Conservation (phyloP, 2,797 vertebrate genomes). For the Odontamblyopus rebecca region DNA sequence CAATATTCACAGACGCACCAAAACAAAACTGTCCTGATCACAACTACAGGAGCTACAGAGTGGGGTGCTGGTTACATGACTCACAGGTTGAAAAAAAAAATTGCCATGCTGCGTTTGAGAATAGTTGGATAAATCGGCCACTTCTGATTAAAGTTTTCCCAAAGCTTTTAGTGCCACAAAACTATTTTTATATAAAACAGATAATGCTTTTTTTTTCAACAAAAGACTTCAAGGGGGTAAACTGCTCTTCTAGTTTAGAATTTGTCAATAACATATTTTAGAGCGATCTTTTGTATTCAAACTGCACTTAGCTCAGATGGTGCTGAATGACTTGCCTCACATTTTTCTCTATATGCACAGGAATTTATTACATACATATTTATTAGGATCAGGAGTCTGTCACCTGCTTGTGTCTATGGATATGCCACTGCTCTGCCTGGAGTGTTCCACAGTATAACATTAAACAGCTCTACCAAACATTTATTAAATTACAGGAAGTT, state of each 20-base stretch:
- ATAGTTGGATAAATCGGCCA: not conserved
- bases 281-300: not conserved
- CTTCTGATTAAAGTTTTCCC: conserved; percentile 15
- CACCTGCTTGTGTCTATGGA: no score
- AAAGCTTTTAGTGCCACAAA: conserved; percentile 16
- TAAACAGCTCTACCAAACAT: no score
- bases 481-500: no score
- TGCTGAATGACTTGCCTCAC: not conserved
- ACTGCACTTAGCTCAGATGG: not conserved
- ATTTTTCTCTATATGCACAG: not conserved
- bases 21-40: conserved; percentile 31
- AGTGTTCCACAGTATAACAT: no score
- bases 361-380: not conserved
- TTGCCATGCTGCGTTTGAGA: not conserved
- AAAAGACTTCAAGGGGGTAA: not conserved
- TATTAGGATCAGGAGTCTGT: no score
- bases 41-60: conserved; percentile 22
- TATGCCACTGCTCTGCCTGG: no score
- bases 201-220: not conserved
- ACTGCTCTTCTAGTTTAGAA: not conserved
- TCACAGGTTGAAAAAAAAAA: conserved; percentile 10
- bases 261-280: not conserved
- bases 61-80: not conserved
- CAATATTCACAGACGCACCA: conserved; percentile 36
- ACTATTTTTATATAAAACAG: conserved; percentile 20